Conservation (phyloP, 2,888 invertebrate species). For the Noctua fimbriata region DNA sequence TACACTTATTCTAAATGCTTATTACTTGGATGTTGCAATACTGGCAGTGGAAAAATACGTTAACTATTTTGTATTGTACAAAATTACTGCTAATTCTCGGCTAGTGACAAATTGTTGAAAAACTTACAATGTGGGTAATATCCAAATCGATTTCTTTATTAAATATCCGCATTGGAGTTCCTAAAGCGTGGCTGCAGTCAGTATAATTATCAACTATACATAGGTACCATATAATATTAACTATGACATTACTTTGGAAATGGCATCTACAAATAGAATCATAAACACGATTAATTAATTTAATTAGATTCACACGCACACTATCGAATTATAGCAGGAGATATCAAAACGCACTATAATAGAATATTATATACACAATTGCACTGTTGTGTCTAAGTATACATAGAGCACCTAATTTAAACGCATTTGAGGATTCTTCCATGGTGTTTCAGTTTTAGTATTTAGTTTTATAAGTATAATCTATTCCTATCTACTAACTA, state of each 20-base stretch:
- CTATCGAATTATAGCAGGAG: slow-evolving; percentile 62
- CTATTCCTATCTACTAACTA: slow-evolving; percentile 19
- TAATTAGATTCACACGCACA: slow-evolving; percentile 63
- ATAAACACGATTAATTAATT: slow-evolving; percentile 71
- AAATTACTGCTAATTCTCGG: slow-evolving; percentile 73
- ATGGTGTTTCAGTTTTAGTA: slow-evolving; percentile 47
- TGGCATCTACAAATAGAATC: slow-evolving; percentile 66
- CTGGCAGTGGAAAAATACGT: slow-evolving; percentile 91
- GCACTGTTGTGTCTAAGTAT: slow-evolving; percentile 79
- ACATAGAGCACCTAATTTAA: slow-evolving; percentile 80
- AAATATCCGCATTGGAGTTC: slow-evolving; percentile 15
- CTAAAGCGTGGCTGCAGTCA: slow-evolving; percentile 44
- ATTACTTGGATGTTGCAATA: slow-evolving; percentile 88
- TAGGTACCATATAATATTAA: slow-evolving; percentile 43
- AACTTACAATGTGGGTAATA: slow-evolving; percentile 27
- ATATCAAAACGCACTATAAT: slow-evolving; percentile 61
- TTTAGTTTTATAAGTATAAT: slow-evolving; percentile 16
- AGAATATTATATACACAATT: slow-evolving; percentile 79
- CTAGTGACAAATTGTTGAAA: slow-evolving; percentile 58
- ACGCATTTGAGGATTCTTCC: slow-evolving; percentile 56
- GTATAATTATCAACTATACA: slow-evolving; percentile 39
- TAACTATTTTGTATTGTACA: slow-evolving; percentile 75
- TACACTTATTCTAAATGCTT: slow-evolving; percentile 75
- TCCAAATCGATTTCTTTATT: slow-evolving; percentile 20
- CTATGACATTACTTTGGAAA: slow-evolving; percentile 57